These are phyloP conservation scores for Gasterosteus aculeatus DNA, from an alignment of 2,113 vertebrate species.

Conservation along the genomic window DNA sequence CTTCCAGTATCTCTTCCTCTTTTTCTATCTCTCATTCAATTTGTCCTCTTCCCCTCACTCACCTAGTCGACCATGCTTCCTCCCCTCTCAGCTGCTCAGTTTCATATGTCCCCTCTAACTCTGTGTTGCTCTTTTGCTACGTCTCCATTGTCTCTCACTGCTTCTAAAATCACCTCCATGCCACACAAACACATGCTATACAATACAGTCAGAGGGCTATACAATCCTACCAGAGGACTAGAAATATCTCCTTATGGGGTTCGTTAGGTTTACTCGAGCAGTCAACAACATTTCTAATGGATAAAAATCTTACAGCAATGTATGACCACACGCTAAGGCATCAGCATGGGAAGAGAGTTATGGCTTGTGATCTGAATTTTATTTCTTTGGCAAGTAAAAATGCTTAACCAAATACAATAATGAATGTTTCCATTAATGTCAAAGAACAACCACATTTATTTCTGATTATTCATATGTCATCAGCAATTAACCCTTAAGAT, in stretches of 20 bases:
- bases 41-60: slow-evolving; percentile 51
- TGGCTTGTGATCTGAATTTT: not conserved
- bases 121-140: slow-evolving; percentile 23
- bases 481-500: not conserved
- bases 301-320: not conserved
- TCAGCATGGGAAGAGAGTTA: not conserved
- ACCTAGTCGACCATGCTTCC: slow-evolving; percentile 23
- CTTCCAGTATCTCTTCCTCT: slow-evolving; percentile 54
- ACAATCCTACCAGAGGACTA: not conserved
- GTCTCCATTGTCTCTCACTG: slow-evolving; percentile 8
- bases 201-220: not conserved
- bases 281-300: not conserved
- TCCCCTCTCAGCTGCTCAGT: not conserved
- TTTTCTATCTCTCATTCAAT: slow-evolving; percentile 59
- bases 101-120: slow-evolving; percentile 15
- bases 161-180: not conserved
- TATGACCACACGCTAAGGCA: not conserved
- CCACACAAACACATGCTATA: not conserved
- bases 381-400: not conserved
- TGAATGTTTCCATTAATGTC: not conserved
- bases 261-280: not conserved
- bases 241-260: not conserved
- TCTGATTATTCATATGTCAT: not conserved
- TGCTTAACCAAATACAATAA: not conserved
- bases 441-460: not conserved